Base-by-base conservation (phyloP, 2,113 vertebrate genomes). In the Barnardius zonarius region DNA sequence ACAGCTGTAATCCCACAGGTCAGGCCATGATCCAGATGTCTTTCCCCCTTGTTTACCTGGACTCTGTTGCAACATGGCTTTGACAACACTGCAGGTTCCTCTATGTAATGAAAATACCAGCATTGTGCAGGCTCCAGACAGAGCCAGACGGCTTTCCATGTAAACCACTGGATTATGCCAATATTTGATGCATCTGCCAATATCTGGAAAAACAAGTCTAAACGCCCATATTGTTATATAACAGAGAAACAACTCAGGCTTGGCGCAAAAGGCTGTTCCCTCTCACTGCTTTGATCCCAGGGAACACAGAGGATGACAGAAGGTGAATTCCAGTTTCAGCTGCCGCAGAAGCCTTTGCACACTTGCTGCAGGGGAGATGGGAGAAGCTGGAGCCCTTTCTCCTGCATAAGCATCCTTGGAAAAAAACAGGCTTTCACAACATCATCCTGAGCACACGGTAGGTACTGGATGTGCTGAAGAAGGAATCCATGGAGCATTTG, bases 181-280 rank as follows among this genome's bases (percentile, higher is more conserved):
- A 94, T 92, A 93, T 93, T 94, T 94, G 93, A 83, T 5, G 30
- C 91, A 95, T 94, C 91, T 95, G 93, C 96, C 96, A 92, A 69
- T 94, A 94, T 92, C 93, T 95, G 91, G 80, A 87, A 93, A 96
- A 96, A 96, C 95, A 94, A 95, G 76, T 86, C 93, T 96, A 93
- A 95, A 95, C 76, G 93, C 88, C 83, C 62, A 74, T 82, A 85
- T 94, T 93, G 92, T 93, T 94, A 94, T 61, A 7, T 90, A 95
- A 92, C 85, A 84, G 78, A 92, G 90, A 81, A 93, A 79, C 86
- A 91, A 85, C 67, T 31, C 6, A 1, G 64, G 64, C 86, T 73
- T 79, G 87, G 90, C 12, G 33, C 2, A 0, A 83, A 93, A 72
- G 37, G 49, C 35, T 88, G 67, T 66, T 66, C 76, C 86, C 52